Evolutionary conservation across 2,797 vertebrate genomes (phyloP).

Genomic region (Micromesistius poutassou): DNA sequence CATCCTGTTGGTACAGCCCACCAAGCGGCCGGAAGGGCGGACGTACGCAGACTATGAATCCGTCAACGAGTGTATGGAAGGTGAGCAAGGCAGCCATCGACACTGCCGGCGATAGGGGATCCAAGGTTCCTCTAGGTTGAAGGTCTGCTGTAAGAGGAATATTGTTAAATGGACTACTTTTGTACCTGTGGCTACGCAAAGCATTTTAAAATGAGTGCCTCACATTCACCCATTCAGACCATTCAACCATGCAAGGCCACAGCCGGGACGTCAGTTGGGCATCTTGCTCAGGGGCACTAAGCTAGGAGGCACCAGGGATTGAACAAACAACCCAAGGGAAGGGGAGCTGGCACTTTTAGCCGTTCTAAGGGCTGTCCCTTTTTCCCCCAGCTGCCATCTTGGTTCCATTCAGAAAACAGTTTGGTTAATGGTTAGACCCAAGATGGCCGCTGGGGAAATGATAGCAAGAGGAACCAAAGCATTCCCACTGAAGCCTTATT

Average conservation of each 20-base stretch:
- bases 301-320: background rate
- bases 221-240: background rate
- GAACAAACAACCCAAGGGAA: too few species aligned
- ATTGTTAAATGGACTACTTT: background rate
- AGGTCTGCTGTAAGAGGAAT: background rate
- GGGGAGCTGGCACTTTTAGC: too few species aligned
- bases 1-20: constrained; percentile 95
- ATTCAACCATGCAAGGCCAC: background rate
- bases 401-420: background rate
- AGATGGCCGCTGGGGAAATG: background rate
- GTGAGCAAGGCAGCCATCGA: constrained; percentile 59
- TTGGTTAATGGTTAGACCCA: background rate
- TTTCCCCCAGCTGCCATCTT: background rate
- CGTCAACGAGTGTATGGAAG: constrained; percentile 99
- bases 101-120: too few species aligned
- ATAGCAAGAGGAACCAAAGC: background rate
- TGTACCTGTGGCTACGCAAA: too few species aligned
- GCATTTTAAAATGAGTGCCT: background rate
- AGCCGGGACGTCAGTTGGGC: too few species aligned
- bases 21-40: constrained; percentile 95
- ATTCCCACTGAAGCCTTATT: background rate
- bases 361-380: too few species aligned
- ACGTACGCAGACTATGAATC: constrained; percentile 98
- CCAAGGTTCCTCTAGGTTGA: background rate
- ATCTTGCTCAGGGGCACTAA: background rate